phyloP scores from a whole-genome alignment of 2,113 vertebrate species.

The Syngnathus scovelli region DNA sequence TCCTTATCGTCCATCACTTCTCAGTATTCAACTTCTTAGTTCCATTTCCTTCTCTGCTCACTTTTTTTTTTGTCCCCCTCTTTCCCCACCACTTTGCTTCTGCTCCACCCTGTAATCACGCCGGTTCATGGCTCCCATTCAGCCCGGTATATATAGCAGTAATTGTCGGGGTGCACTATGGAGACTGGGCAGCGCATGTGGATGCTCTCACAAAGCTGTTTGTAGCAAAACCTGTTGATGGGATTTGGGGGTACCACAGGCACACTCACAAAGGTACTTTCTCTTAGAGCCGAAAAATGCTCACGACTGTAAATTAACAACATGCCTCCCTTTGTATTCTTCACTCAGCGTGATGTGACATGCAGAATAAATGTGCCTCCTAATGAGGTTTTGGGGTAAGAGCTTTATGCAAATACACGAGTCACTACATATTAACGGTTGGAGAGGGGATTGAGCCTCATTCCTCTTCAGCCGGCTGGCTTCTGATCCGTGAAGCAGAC shows the following conservation, averaged over 20 bases:
- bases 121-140: conserved; percentile 73
- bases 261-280: conserved; percentile 14
- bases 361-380: conserved; percentile 28
- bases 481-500: conserved; percentile 26
- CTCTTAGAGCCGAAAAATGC: conserved; percentile 9
- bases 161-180: conserved; percentile 71
- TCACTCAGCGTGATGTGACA: conserved; percentile 20
- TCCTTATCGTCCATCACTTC: conserved; percentile 7
- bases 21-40: conserved; percentile 3
- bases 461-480: conserved; percentile 18
- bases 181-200: conserved; percentile 64
- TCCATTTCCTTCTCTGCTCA: conserved; percentile 16
- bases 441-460: conserved; percentile 32
- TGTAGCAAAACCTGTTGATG: conserved; percentile 54
- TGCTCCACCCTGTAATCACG: conserved; percentile 75
- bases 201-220: conserved; percentile 59
- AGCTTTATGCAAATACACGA: conserved; percentile 49
- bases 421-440: conserved; percentile 38
- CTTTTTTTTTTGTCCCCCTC: conserved; percentile 24
- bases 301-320: conserved; percentile 20
- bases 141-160: conserved; percentile 76
- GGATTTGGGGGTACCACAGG: conserved; percentile 30
- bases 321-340: conserved; percentile 35
- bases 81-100: conserved; percentile 36
- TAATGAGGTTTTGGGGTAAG: conserved; percentile 44